phyloP scores from a whole-genome alignment of 2,113 vertebrate genomes.

The Alaudala cheleensis region DNA sequence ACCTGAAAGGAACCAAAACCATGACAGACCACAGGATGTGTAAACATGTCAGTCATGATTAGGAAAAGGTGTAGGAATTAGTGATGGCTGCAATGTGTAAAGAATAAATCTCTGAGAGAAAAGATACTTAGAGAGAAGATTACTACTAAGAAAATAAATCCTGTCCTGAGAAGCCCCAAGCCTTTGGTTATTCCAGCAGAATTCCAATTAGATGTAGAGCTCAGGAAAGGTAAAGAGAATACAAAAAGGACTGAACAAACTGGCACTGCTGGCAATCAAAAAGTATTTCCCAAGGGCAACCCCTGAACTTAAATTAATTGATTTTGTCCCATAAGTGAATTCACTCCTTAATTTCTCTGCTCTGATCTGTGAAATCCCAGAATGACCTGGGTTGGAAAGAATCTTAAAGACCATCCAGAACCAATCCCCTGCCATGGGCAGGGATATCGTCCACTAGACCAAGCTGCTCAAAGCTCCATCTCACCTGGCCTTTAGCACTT shows the following conservation, averaged over 20 bases:
- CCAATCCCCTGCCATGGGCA: not conserved
- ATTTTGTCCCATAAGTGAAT: not conserved
- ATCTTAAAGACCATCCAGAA: not conserved
- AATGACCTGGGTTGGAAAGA: not conserved
- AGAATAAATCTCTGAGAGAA: not conserved
- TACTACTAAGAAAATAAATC: not conserved
- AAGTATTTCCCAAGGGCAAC: not conserved
- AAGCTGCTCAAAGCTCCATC: not conserved
- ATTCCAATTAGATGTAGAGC: not conserved
- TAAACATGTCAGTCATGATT: not conserved
- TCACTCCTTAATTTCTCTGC: not conserved
- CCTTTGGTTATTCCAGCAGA: not conserved
- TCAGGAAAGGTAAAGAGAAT: not conserved
- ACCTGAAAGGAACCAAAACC: not conserved
- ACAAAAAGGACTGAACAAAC: not conserved
- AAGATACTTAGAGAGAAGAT: not conserved
- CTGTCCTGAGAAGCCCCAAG: not conserved
- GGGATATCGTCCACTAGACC: not conserved
- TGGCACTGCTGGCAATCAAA: not conserved
- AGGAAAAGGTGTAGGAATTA: not conserved
- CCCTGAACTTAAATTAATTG: not conserved
- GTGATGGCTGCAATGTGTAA: not conserved
- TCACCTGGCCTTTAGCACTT: not conserved
- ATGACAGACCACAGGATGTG: not conserved
- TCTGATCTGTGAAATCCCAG: not conserved